Conservation (phyloP, 1,140 invertebrate species). For the Drosophila suzukii region DNA sequence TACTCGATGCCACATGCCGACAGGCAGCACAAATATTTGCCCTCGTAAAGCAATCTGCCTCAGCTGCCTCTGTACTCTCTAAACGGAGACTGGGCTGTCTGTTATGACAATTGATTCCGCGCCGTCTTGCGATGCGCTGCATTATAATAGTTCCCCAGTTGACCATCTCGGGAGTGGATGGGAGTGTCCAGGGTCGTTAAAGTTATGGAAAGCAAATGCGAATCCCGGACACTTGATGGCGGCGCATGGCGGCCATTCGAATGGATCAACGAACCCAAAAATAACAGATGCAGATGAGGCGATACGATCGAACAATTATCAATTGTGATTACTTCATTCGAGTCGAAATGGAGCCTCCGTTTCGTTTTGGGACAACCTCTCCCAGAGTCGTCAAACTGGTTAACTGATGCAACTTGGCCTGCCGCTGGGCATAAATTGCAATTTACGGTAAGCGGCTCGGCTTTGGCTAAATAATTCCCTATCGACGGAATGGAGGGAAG, state of each 20-base stretch:
- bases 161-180: constrained; percentile 28
- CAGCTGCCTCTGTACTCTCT: constrained; percentile 21
- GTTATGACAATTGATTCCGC: constrained; percentile 59
- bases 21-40: constrained; percentile 74
- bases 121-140: constrained; percentile 26
- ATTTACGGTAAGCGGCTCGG: constrained; percentile 67
- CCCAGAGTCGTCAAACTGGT: constrained; percentile 18
- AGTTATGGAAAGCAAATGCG: constrained; percentile 62
- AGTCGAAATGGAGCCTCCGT: constrained; percentile 36
- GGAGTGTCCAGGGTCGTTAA: constrained; percentile 50
- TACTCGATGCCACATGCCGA: constrained; percentile 63
- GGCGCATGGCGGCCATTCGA: constrained; percentile 39
- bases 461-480: constrained; percentile 41
- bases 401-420: constrained; percentile 27
- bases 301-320: constrained; percentile 30
- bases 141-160: constrained; percentile 35
- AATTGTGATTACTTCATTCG: constrained; percentile 60
- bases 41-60: constrained; percentile 42
- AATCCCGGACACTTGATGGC: constrained; percentile 29
- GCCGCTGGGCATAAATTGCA: constrained; percentile 72
- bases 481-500: constrained; percentile 17
- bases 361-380: constrained; percentile 11
- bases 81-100: constrained; percentile 19
- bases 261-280: constrained; percentile 64
- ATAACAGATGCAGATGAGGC: constrained; percentile 42